Evolutionary conservation across 2,113 vertebrate genomes (phyloP), one percentile per base, ranked within the genome.

Genomic region (Channa maculata): DNA sequence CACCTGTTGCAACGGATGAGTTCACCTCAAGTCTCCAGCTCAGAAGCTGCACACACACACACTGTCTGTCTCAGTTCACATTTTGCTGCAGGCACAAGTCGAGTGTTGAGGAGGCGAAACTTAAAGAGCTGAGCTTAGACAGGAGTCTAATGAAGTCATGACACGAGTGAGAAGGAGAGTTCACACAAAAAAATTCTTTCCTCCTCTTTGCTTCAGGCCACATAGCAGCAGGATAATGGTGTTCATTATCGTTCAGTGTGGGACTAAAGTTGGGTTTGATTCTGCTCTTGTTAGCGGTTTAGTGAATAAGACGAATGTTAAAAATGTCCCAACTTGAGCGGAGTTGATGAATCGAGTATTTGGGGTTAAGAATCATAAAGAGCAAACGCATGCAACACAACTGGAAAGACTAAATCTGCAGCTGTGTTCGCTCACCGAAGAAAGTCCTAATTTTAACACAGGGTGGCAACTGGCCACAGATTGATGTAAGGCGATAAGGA

Each of bases 401-500:
- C 52, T 11, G 39, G 3, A 33, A 59, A 71, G 5, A 63, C 11
- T 55, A 43, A 67, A 41, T 9, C n/a, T 50, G 69, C 66, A 70
- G 80, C 70, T 67, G 60, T 48, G 60, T 15, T 51, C 66, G 6
- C 34, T 15, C 48, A 9, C 13, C 34, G 58, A 68, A 58, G 46
- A 79, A 72, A 64, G 61, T 50, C 38, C 55, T 68, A 54, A 74
- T 80, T 77, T 79, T 73, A 72, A 73, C 76, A 53, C n/a, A 1
- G 10, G 45, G 52, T 79, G 85, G 73, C 62, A 70, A 76, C 45
- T 41, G 71, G 57, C 15, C 69, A 46, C 60, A 38, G 68, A 68
- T 66, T 67, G 71, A 75, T 80, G 65, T 44, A 79, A 86, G 63
- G 57, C 65, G 45, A 84, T 83, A 54, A 77, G 57, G 67, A 67